These are phyloP conservation scores for Trichacis sp. DNA, from an alignment of 2,888 invertebrate species.

Conservation along the genomic window DNA sequence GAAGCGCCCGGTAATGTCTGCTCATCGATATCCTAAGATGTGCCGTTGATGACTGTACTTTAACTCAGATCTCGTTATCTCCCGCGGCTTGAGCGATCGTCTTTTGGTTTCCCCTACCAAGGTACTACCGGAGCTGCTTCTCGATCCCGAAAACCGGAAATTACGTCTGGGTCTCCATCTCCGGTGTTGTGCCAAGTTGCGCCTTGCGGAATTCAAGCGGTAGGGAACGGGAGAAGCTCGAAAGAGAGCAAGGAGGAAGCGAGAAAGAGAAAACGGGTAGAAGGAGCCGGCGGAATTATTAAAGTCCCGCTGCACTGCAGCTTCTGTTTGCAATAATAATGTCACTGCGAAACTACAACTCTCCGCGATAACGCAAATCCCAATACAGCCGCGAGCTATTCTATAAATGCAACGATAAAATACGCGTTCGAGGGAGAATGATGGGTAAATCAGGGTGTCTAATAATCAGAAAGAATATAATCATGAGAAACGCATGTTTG, in stretches of 20 bases:
- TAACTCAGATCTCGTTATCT: slow-evolving; percentile 52
- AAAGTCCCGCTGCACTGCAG: slow-evolving; percentile 49
- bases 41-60: slow-evolving; percentile 27
- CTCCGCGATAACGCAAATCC: slow-evolving; percentile 31
- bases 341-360: slow-evolving; percentile 23
- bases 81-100: slow-evolving; percentile 56
- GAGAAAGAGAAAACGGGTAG: slow-evolving; percentile 10
- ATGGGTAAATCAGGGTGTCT: no score
- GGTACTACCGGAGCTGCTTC: slow-evolving; percentile 48
- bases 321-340: slow-evolving; percentile 46
- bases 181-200: slow-evolving; percentile 65
- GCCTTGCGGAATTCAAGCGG: slow-evolving; percentile 40
- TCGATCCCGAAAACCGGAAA: slow-evolving; percentile 62
- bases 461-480: no score
- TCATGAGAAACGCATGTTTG: no score
- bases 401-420: no score
- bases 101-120: slow-evolving; percentile 60
- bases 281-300: slow-evolving; percentile 51
- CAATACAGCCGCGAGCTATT: slow-evolving; percentile 18
- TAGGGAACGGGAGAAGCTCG: neutral
- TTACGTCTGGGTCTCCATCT: slow-evolving; percentile 68
- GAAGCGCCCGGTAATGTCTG: neutral
- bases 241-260: slow-evolving; percentile 15
- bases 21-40: slow-evolving; percentile 17
- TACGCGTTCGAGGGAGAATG: no score